Percentiles rank a stretch among this genome's conserved stretches.
These are phyloP conservation scores for Trichonephila clavata DNA, from an alignment of 1,140 invertebrate species.

Conservation along the genomic window DNA sequence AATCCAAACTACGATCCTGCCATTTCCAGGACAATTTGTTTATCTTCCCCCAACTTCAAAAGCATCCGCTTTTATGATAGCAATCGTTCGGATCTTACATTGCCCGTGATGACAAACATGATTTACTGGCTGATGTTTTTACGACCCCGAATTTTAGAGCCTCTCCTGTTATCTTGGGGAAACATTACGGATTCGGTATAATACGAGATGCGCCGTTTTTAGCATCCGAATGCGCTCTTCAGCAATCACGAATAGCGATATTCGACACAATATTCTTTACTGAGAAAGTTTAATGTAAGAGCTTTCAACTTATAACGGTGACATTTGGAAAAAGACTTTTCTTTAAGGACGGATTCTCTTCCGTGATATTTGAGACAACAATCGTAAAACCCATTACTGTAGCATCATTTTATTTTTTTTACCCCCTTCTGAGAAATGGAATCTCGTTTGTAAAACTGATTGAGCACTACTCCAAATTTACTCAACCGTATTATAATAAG, in stretches of 20 bases:
- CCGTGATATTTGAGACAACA: constrained; percentile 16
- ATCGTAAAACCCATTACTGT: constrained; percentile 1
- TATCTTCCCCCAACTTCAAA: constrained; percentile 25
- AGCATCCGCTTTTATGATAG: constrained; percentile 24
- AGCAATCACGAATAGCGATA: constrained; percentile 30
- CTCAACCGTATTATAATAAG: not conserved
- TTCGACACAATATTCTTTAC: constrained; percentile 14
- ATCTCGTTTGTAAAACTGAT: constrained; percentile 10
- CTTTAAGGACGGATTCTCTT: constrained; percentile 11
- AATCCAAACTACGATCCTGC: not conserved
- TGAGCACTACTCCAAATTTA: not conserved
- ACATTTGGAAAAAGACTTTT: constrained; percentile 15
- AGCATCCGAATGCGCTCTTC: constrained; percentile 29
- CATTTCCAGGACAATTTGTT: not conserved
- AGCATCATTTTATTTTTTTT: not conserved
- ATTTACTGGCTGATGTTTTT: constrained; percentile 34
- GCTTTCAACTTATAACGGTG: constrained; percentile 26
- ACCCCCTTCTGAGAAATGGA: not conserved
- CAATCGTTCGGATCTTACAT: constrained; percentile 26
- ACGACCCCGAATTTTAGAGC: constrained; percentile 26
- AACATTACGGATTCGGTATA: constrained; percentile 31
- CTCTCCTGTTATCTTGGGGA: constrained; percentile 24
- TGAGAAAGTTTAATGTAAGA: constrained; percentile 25
- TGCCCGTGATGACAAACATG: constrained; percentile 26
- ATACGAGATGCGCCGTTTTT: constrained; percentile 22